Evolutionary conservation across 2,888 invertebrate genomes (phyloP).

Genomic region (Nymphalis polychloros): DNA sequence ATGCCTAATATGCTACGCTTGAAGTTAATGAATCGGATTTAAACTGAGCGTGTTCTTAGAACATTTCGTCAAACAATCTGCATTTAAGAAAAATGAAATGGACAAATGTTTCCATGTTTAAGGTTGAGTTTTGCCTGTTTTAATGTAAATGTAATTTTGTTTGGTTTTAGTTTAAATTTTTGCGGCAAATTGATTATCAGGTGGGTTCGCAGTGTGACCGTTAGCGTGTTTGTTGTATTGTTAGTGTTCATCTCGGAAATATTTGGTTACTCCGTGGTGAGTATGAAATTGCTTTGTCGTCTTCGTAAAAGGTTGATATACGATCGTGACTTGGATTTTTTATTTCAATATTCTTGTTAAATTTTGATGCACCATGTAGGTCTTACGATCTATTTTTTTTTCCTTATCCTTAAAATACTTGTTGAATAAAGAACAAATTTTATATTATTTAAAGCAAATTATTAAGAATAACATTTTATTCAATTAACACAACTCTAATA

Average conservation of each 20-base stretch:
- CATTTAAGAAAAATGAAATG: background rate
- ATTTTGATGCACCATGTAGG: constrained; percentile 25
- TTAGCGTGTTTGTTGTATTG: constrained; percentile 33
- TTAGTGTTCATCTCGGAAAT: constrained; percentile 29
- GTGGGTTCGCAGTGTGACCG: constrained; percentile 47
- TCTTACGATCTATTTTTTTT: background rate
- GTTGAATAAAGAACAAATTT: too few species aligned
- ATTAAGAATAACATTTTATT: too few species aligned
- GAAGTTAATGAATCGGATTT: constrained; percentile 64
- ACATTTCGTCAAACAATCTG: constrained; percentile 31
- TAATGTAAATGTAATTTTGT: constrained; percentile 11
- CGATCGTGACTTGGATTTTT: constrained; percentile 15
- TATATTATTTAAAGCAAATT: too few species aligned
- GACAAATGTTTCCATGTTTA: constrained; percentile 23
- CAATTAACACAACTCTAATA: too few species aligned
- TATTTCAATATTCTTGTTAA: constrained; percentile 24
- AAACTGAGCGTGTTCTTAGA: constrained; percentile 57
- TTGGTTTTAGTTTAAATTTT: constrained; percentile 49
- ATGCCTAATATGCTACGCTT: constrained; percentile 64
- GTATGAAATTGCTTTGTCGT: constrained; percentile 47
- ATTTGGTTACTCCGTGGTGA: constrained; percentile 32
- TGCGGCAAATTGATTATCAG: constrained; percentile 72
- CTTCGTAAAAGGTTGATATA: constrained; percentile 7
- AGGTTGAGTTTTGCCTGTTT: constrained; percentile 23
- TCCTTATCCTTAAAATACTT: background rate